Evolutionary conservation across 2,888 invertebrate species (phyloP), one percentile per base, ranked within the genome.

Genomic region (Nomada ferruginata): DNA sequence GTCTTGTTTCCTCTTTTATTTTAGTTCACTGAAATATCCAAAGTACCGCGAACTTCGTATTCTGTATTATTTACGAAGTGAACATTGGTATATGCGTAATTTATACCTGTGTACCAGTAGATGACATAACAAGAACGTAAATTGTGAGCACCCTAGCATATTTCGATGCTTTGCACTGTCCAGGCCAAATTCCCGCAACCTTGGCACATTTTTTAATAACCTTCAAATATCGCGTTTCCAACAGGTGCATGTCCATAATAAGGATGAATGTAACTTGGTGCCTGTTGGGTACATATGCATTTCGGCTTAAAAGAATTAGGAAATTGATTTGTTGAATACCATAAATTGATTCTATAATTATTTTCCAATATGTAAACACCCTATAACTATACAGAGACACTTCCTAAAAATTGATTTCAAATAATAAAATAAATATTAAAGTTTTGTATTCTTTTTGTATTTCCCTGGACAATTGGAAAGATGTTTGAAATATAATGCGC

Each of bases 101-200:
- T n/a, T 18, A 4, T 42, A 75, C 74, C 60, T 60, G 59, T 2
- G 59, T 3, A 1, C n/a, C 2, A 0, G 60, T 0, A 1, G 11
- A n/a, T 2, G 60, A 4, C 1, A 60, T 1, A 2, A 13, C 0
- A 1, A 36, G 0, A 10, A 50, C 5, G 2, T 13, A 7, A 9
- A n/a, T 36, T 0, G 59, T 5, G 1, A 36, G 1, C 13, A 47
- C 4, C 5, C 23, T 0, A 52, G 68, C 1, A 20, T 59, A 52
- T n/a, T 52, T 69, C 1, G 18, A 1, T 2, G 2, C 0, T 2
- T 61, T 44, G 4, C 9, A 47, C 53, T 76, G 71, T 4, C 47
- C 47, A 0, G 76, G 76, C 76, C 76, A 71, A 26, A 75, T 13
- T 0, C 70, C 75, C 2, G 61, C 1, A 1, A 53, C 1, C 5